Base-by-base conservation (phyloP, 2,888 invertebrate genomes). In the Ophion ellenae region DNA sequence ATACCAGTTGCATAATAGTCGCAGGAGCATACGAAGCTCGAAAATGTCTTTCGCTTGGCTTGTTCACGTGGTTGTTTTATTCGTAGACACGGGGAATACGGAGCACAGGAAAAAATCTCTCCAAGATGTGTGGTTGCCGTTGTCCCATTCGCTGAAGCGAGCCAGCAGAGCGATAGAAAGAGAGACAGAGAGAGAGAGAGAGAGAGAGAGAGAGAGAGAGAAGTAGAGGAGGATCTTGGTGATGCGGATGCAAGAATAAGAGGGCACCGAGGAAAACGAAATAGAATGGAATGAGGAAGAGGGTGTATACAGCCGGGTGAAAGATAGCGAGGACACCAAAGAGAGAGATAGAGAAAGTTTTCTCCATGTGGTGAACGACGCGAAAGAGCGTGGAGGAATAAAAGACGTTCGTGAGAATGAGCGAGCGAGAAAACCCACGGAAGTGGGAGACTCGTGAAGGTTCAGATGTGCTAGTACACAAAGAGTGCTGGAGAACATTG, bases 41-140 rank as follows among this genome's bases (percentile, higher is more conserved):
- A 81, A 81, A 85, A 81, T 69, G 79, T 79, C 83, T 81, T 79
- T 84, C 24, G 84, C 80, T 89, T 84, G 87, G 74, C 81, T 86
- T 86, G 85, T 67, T 83, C 78, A 74, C 66, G 87, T 81, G 87
- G 86, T 81, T 84, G 89, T 89, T 87, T 83, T 87, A 88, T 73
- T 87, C 86, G 82, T 69, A 83, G 86, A 89, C 89, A 88, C 89
- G 87, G 87, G 84, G 88, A 88, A 88, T 89, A 89, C 90, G 91
- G 91, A 87, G 86, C 82, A 90, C 89, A 89, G 89, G 91, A 90
- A 89, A 91, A 90, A 89, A 89, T 86, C 78, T 86, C 78, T 85
- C 74, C 76, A 86, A 76, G 77, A n/a, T 80, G 74, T 74, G 83
- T 74, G 67, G 66, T 47, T 28, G 47, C 61, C 11, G 83, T 88